phyloP scores from a whole-genome alignment of 1,140 invertebrate species.

The Euglossa dilemma region DNA sequence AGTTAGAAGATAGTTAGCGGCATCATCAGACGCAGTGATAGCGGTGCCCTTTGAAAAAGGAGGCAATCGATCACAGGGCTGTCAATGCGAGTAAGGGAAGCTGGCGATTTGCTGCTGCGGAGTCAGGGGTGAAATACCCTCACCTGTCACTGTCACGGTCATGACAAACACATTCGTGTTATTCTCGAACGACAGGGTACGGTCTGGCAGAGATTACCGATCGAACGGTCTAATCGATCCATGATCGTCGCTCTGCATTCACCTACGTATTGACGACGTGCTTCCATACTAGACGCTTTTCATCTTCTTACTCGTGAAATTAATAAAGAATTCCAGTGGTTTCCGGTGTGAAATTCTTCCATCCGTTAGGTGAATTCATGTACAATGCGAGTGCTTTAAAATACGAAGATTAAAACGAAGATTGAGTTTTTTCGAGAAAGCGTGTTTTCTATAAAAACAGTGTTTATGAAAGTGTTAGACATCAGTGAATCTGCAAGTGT shows the following conservation, averaged over 20 bases:
- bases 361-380: no score
- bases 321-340: no score
- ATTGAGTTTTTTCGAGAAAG: no score
- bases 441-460: no score
- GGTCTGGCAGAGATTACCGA: constrained; percentile 22
- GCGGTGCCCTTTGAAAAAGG: constrained; percentile 65
- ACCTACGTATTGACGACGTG: no score
- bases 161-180: constrained; percentile 40
- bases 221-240: constrained; percentile 15
- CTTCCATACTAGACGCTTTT: no score
- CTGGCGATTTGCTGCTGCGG: constrained; percentile 18
- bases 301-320: no score
- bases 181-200: not conserved
- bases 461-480: no score
- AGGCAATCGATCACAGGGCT: constrained; percentile 67
- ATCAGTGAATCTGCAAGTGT: no score
- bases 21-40: constrained; percentile 60
- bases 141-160: constrained; percentile 62
- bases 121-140: constrained; percentile 39
- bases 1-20: constrained; percentile 48
- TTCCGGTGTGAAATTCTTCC: no score
- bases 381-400: no score
- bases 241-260: not conserved
- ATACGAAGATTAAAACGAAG: no score
- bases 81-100: constrained; percentile 55